These are phyloP conservation scores for Tenthredo mesomela DNA, from an alignment of 2,888 invertebrate species.

Conservation along the genomic window DNA sequence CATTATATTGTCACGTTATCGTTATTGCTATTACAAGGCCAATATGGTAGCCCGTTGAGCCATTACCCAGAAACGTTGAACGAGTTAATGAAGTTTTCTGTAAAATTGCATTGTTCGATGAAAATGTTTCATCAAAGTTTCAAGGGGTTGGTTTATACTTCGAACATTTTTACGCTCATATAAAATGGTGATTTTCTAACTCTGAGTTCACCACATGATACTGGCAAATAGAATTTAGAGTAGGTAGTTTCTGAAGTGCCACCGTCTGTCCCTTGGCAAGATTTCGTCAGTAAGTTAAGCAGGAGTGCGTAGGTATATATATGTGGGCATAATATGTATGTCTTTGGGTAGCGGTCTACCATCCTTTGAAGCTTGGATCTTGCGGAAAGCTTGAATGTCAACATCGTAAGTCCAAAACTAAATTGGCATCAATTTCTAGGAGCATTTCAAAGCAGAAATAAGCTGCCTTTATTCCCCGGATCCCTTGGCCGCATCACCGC, in stretches of 20 bases:
- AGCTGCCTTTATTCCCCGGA: conserved; percentile 43
- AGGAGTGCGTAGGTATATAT: not conserved
- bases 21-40: not conserved
- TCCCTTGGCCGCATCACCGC: conserved; percentile 39
- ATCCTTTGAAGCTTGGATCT: conserved; percentile 28
- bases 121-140: not conserved
- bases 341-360: not conserved
- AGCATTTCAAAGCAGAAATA: conserved; percentile 52
- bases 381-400: not conserved
- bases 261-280: not conserved
- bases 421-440: conserved; percentile 53
- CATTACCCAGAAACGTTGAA: not conserved
- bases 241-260: not conserved
- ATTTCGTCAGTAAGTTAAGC: conserved; percentile 15
- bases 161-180: not conserved
- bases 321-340: not conserved
- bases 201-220: conserved; percentile 3
- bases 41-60: not conserved
- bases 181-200: conserved; percentile 22
- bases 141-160: not conserved
- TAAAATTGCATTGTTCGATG: not conserved
- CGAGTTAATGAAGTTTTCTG: not conserved
- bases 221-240: conserved; percentile 20
- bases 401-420: conserved; percentile 22
- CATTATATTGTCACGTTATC: not conserved